Percentiles rank a stretch among this genome's conserved stretches.
Evolutionary conservation across 1,140 invertebrate species (phyloP).

Genomic region (Oppia nitens): DNA sequence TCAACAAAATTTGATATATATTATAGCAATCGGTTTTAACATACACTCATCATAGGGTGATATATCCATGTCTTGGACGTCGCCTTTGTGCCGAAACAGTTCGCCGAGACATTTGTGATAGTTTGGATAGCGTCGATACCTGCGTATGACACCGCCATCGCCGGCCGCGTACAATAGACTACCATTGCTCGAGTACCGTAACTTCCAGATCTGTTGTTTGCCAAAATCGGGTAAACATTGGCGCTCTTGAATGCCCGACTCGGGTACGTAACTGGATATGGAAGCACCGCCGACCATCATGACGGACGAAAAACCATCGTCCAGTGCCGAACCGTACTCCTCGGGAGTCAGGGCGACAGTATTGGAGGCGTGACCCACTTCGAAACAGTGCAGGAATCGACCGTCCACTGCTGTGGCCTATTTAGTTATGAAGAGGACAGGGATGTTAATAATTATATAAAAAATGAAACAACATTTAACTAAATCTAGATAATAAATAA

Average conservation of each 20-base stretch:
- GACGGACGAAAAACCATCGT: constrained; percentile 33
- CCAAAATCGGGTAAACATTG: constrained; percentile 1
- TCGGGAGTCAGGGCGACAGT: constrained; percentile 34
- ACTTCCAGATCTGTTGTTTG: constrained; percentile 28
- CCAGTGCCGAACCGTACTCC: constrained; percentile 28
- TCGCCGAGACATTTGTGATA: constrained; percentile 35
- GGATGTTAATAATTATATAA: too few species aligned
- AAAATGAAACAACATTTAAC: too few species aligned
- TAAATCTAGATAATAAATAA: too few species aligned
- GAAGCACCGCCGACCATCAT: constrained; percentile 35
- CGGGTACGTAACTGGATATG: constrained; percentile 33
- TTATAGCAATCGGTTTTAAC: too few species aligned
- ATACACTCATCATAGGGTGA: constrained; percentile 40
- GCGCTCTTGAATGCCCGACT: constrained; percentile 32
- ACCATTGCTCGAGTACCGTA: constrained; percentile 35
- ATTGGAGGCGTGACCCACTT: constrained; percentile 33
- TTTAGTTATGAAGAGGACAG: too few species aligned
- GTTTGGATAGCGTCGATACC: constrained; percentile 33
- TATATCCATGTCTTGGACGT: constrained; percentile 37
- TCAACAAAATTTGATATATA: too few species aligned
- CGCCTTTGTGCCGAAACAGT: constrained; percentile 33
- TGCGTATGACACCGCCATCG: constrained; percentile 31
- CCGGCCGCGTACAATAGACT: constrained; percentile 34
- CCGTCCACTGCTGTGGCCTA: constrained; percentile 32
- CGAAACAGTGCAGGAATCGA: constrained; percentile 30